Conservation (phyloP, 2,888 invertebrate genomes). For the Drosophila basisetae region DNA sequence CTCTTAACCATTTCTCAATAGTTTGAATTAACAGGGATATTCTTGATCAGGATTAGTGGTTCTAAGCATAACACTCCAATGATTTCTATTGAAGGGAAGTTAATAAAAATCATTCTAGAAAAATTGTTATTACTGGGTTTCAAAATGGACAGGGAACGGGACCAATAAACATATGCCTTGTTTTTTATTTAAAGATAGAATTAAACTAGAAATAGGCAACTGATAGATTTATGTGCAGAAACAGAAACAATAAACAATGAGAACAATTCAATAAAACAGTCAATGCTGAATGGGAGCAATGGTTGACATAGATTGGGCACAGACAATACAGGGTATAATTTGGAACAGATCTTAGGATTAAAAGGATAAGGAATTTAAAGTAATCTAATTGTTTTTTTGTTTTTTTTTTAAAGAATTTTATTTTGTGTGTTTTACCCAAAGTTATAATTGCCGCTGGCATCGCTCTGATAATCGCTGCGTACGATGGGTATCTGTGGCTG, state of each 20-base stretch:
- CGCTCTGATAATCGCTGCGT: constrained; percentile 87
- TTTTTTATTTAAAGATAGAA: not conserved
- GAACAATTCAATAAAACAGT: not conserved
- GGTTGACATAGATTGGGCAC: not conserved
- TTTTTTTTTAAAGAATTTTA: not conserved
- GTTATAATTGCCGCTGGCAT: constrained; percentile 88
- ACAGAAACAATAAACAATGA: not conserved
- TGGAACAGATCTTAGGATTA: not conserved
- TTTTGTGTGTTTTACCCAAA: constrained; percentile 86
- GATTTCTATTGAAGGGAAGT: not conserved
- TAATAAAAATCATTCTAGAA: not conserved
- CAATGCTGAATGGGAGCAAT: not conserved
- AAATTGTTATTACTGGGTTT: not conserved
- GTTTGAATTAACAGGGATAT: not conserved
- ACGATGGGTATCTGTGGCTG: constrained; percentile 87
- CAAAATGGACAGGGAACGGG: not conserved
- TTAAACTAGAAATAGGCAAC: not conserved
- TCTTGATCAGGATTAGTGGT: not conserved
- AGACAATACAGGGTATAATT: not conserved
- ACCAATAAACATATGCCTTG: not conserved
- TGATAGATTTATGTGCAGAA: not conserved
- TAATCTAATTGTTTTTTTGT: not conserved
- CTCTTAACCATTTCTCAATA: not conserved
- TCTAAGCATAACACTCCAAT: too few species aligned
- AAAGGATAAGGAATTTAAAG: not conserved